Evolutionary conservation across 1,140 invertebrate species (phyloP), one percentile per base, ranked within the genome.

Genomic region (Trichomalopsis sarcophagae): DNA sequence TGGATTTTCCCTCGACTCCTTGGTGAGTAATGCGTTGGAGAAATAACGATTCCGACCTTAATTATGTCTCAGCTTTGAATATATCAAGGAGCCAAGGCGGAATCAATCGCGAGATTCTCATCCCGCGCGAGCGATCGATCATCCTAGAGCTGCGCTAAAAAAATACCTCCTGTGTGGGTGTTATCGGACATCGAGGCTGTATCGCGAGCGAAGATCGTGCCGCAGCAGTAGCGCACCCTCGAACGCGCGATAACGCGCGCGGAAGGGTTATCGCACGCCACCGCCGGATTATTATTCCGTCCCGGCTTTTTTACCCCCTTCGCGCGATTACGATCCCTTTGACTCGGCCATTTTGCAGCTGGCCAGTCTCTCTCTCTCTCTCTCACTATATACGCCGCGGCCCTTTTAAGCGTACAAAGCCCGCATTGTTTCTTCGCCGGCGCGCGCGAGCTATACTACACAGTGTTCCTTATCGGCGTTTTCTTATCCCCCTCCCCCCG

Each of bases 201-300:
- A 71, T 71, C 68, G 27, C 23, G 23, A 27, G 7, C 11, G n/a
- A 14, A 14, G 88, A 92, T 93, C 92, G 73, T 75, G 88, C 89
- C 91, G 69, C 84, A 62, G 86, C 75, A 36, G 23, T 62, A 30
- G 33, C 14, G 62, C 74, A 40, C 50, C 71, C 83, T 85, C 85
- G 71, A 88, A 89, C 88, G 87, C 84, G 81, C 90, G 92, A 93
- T 93, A 93, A 93, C 92, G 79, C 73, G 91, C 92, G 79, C 73
- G 91, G 90, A 92, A 91, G 91, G 92, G 92, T 93, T 93, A 93
- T 93, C 92, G 91, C 91, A 91, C 83, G 82, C 86, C 81, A 86
- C 85, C 86, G 86, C 86, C 83, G 91, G 89, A 92, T 91, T 91
- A 91, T 91, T 91, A 91, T 90, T 89, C 89, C 79, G 79, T 86